Base-by-base conservation (phyloP, 2,888 invertebrate genomes). In the Eustalomyia histrio region DNA sequence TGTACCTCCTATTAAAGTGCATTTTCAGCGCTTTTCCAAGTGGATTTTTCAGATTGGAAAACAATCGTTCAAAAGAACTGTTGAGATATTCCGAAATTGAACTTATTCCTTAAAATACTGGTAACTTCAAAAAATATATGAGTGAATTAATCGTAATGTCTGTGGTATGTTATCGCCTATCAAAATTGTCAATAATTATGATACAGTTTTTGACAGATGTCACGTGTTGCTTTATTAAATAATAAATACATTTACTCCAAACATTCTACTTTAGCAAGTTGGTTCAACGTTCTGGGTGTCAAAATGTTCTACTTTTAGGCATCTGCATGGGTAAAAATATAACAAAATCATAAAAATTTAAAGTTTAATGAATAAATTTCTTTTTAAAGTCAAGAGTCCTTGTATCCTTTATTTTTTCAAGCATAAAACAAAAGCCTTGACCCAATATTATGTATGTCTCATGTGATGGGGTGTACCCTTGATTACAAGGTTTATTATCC, bases 121-220 rank as follows among this genome's bases (percentile, higher is more conserved):
- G 21, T 21, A 21, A 21, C 2, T 21, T 21, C 4, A 33, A n/a
- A 14, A n/a, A 33, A 58, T n/a, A 21, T 18, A 3, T 21, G 24
- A 4, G 1, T 55, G 57, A 39, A 47, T 64, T 35, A 35, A 57
- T 50, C 35, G 29, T 64, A 63, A 50, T 50, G 73, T 58, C 58
- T 65, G 57, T 50, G 50, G 65, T 24, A 58, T 72, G 47, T 63
- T 57, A 63, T 57, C 21, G 55, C 39, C 39, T 50, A 63, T 50
- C 16, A 61, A 18, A 43, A 43, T 43, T 43, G 10, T 1, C 2
- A 35, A 35, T 35, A 35, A 9, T 21, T 3, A 21, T 35, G 35
- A 21, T 35, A 9, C 10, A 47, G 1, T 18, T 67, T 55, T 55
- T 39, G 71, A 71, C 61, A 71, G 58, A 69, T 69, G 69, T 69